Evolutionary conservation across 2,888 invertebrate genomes (phyloP), one percentile per base, ranked within the genome.

Genomic region (Cyclophora punctaria): DNA sequence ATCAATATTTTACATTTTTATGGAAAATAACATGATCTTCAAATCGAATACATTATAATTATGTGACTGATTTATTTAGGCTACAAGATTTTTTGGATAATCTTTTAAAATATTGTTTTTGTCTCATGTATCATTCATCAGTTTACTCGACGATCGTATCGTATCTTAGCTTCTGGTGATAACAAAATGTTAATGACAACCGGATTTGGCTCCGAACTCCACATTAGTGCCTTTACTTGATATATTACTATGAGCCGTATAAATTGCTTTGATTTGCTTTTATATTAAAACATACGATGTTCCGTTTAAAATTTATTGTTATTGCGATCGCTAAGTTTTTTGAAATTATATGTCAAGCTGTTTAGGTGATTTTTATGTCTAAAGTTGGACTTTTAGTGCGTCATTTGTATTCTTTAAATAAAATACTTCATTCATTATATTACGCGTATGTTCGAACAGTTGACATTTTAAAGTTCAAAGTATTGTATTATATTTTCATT

Each of bases 81-180:
- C 53, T 54, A 42, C 41, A 45, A 34, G 48, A 47, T 40, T 48
- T 50, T 55, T 48, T 45, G 50, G 47, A 41, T 55, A 46, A 50
- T 56, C 35, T 48, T 44, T 48, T 55, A 48, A 43, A 47, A 53
- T 53, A 49, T 53, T 55, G 49, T 47, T 56, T 43, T 49, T 60
- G 48, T 51, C 73, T 81, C 73, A 81, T 83, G 77, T 70, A 83
- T 83, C 79, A 81, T 83, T 82, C 78, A 83, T 71, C 77, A 79
- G 76, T 78, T 80, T 78, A 79, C 69, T 33, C 44, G 34, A 68
- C 62, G 67, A 72, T 73, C 67, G 69, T 71, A 77, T 79, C 73
- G 69, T 67, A 66, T 77, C 62, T 69, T 69, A 65, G 83, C 83
- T 83, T 81, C 84, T 83, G 82, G 78, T 78, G 71, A 71, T 81